These are phyloP conservation scores for Schrankia costaestrigalis DNA, from an alignment of 2,888 invertebrate genomes.

Conservation along the genomic window DNA sequence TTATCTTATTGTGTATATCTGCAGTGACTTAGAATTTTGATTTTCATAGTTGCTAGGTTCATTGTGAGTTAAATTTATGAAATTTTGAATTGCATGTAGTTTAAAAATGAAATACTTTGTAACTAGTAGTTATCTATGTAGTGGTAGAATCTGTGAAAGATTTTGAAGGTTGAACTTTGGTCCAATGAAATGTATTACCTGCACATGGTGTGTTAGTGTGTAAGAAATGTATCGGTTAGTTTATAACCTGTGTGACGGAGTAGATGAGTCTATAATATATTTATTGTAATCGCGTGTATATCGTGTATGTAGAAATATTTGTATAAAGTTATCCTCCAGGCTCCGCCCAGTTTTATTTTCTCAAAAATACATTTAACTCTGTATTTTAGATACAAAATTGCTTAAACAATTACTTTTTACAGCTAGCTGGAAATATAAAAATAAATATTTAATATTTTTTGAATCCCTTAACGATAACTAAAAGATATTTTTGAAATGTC, in stretches of 20 bases:
- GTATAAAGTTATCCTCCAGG: slow-evolving; percentile 12
- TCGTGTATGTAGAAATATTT: slow-evolving; percentile 9
- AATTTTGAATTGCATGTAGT: slow-evolving; percentile 31
- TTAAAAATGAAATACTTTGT: slow-evolving; percentile 30
- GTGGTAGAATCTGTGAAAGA: slow-evolving; percentile 48
- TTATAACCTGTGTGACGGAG: slow-evolving; percentile 17
- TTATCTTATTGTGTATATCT: slow-evolving; percentile 33
- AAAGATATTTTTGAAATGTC: slow-evolving; percentile 24
- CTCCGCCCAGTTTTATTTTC: slow-evolving; percentile 5
- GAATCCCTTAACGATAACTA: no score
- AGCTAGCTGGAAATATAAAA: no score
- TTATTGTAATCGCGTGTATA: slow-evolving; percentile 18
- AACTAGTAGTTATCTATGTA: slow-evolving; percentile 27
- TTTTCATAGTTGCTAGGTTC: slow-evolving; percentile 40
- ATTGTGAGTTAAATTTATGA: slow-evolving; percentile 37
- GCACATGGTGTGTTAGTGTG: slow-evolving; percentile 70
- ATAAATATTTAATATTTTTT: no score
- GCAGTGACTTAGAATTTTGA: slow-evolving; percentile 49
- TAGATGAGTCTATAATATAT: slow-evolving; percentile 19
- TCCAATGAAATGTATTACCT: slow-evolving; percentile 75
- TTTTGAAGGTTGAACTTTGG: slow-evolving; percentile 79
- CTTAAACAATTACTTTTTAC: no score
- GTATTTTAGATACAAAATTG: no score
- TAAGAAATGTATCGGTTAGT: slow-evolving; percentile 38
- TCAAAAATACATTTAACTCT: no score